phyloP scores from a whole-genome alignment of 2,888 invertebrate genomes.

The Periphyllus acericola region DNA sequence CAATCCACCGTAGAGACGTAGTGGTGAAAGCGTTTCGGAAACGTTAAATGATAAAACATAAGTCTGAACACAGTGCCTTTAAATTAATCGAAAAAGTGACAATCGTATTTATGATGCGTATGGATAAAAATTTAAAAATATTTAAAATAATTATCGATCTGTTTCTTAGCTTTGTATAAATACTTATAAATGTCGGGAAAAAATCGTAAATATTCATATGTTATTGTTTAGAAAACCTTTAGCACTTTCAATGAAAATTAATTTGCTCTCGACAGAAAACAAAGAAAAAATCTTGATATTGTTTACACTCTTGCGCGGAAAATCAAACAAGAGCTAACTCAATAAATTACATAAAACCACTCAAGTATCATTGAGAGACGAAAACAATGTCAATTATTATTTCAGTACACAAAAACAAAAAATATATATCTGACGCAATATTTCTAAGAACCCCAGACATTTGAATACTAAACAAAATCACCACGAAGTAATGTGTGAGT shows the following conservation, averaged over 20 bases:
- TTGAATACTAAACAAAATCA: not conserved
- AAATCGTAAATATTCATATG: too few species aligned
- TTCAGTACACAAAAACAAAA: not conserved
- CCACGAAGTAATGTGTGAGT: not conserved
- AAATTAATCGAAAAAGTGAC: too few species aligned
- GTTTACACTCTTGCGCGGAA: not conserved
- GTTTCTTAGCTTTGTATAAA: too few species aligned
- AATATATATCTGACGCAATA: not conserved
- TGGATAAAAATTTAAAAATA: too few species aligned
- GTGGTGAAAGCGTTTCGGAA: too few species aligned
- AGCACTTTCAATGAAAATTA: not conserved
- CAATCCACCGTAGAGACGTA: too few species aligned
- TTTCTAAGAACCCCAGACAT: not conserved
- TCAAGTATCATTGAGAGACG: not conserved
- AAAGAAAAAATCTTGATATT: conserved; percentile 5
- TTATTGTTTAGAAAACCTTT: not conserved
- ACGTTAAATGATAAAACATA: too few species aligned
- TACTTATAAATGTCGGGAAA: too few species aligned
- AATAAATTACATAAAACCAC: not conserved
- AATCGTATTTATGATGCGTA: too few species aligned
- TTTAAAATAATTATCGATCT: too few species aligned
- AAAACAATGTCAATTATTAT: conserved; percentile 5
- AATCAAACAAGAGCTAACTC: not conserved
- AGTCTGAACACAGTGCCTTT: too few species aligned
- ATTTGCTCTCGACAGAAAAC: not conserved